Evolutionary conservation across 1,140 invertebrate species (phyloP), one percentile per base, ranked within the genome.

Genomic region (Monomorium pharaonis): DNA sequence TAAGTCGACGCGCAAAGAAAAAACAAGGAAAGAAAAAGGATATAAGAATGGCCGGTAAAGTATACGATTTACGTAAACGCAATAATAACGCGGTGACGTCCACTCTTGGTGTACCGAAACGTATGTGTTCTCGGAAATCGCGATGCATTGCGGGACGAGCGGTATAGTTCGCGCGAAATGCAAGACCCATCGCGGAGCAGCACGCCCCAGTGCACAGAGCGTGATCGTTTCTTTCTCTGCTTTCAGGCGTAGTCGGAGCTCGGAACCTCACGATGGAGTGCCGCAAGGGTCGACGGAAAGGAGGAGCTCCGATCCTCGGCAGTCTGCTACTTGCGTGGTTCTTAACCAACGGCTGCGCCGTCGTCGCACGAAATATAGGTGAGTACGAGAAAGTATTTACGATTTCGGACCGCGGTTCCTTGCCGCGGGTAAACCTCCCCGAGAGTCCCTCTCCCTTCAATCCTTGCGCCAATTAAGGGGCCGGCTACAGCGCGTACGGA

Each of bases 241-340:
- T 93, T 92, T 21, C 92, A 95, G 94, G 94, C 93, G 92, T 94
- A 95, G 94, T 94, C 92, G 91, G 92, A 94, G 94, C 93, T 93
- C 91, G 92, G 91, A 92, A 92, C 92, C 91, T 92, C 92, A 94
- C 90, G 92, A 94, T 95, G 94, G 94, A 94, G 94, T 94, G 94
- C 92, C 94, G 93, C 92, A 95, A 93, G 92, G 92, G 91, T 94
- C 94, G 94, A 92, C 94, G 93, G 92, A 94, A 93, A 94, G 93
- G 91, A 90, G 91, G 91, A 90, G 91, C 93, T 88, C 67, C 78
- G 78, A 58, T 83, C 67, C 93, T 94, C 75, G 91, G 92, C 88
- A 92, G 93, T 84, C 90, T 94, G 89, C 92, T 94, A 86, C 93
- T 94, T 91, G 92, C 92, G 65, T 94, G 94, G 94, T 90, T 94